Conservation (phyloP, 2,888 invertebrate genomes). For the Troides oblongomaculatus region DNA sequence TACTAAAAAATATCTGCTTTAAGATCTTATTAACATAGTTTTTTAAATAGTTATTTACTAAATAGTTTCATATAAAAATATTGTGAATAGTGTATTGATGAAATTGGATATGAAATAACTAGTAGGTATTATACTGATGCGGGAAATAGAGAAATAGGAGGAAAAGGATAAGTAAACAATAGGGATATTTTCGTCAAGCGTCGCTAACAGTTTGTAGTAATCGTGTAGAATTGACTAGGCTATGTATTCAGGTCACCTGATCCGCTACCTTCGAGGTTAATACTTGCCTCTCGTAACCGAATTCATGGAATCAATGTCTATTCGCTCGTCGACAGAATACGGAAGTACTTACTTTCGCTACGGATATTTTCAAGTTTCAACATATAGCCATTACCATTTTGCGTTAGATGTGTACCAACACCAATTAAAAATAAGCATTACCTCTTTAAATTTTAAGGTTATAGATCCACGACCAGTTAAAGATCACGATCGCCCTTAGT, state of each 20-base stretch:
- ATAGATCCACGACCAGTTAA: no score
- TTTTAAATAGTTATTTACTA: no score
- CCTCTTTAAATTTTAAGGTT: not conserved
- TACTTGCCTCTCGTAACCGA: constrained; percentile 32
- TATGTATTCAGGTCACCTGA: constrained; percentile 43
- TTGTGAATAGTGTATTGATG: no score
- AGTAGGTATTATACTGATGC: no score
- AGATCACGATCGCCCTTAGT: no score
- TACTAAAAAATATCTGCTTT: no score
- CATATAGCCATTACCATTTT: not conserved
- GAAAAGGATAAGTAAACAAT: not conserved
- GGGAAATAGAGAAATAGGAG: no score
- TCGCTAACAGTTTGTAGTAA: constrained; percentile 12
- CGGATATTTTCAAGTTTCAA: not conserved
- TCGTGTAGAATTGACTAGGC: constrained; percentile 28
- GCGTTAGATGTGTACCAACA: constrained; percentile 3
- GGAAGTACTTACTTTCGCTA: constrained; percentile 32
- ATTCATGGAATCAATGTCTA: constrained; percentile 37
- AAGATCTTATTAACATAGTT: no score
- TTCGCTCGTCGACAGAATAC: constrained; percentile 37
- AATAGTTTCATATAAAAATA: no score
- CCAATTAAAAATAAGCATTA: constrained; percentile 9
- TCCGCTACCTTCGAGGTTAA: constrained; percentile 44
- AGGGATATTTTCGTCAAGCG: not conserved
- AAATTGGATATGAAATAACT: no score